Base-by-base conservation (phyloP, 2,113 vertebrate genomes). In the Amia ocellicauda region DNA sequence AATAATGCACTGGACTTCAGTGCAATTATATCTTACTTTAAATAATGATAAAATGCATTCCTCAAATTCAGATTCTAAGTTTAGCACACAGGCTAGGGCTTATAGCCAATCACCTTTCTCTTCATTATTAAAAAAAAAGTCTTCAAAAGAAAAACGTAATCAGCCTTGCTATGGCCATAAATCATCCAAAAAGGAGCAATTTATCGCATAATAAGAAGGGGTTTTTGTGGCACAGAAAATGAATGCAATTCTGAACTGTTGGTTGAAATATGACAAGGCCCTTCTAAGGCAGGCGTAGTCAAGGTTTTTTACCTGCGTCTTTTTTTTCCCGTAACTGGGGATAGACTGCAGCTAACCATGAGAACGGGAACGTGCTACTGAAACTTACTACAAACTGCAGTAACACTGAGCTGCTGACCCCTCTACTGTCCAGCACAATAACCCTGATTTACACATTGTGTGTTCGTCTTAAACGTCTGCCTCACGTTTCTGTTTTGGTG, bases 131-230 rank as follows among this genome's bases (percentile, higher is more conserved):
- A 80, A 68, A 67, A 56, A 66, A 43, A 31, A 66, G 77, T 79
- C 79, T 81, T 80, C 83, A 86, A 86, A 80, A 82, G 72, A 67
- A 69, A 41, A 58, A 50, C 70, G 69, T 63, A 76, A 82, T 76
- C 66, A 68, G 62, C 31, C 41, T 40, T 14, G 69, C 66, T 51
- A 36, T 69, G 50, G 45, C 74, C 76, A 78, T 77, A 84, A 87
- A 82, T 83, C 74, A 77, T 76, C 82, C 66, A 77, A 78, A n/a
- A 78, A 83, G 74, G 73, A 84, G 80, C 70, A 75, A 80, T 85
- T 86, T 83, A 83, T 81, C 69, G 71, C 76, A 84, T 78, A 81
- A 83, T 80, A 79, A 82, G 64, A 78, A 73, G 45, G 74, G 45
- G 80, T 82, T 85, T 82, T 79, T 80, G 72, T 72, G 71, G 76